Conservation (phyloP, 2,888 invertebrate genomes). For the Cheilosia impressa region DNA sequence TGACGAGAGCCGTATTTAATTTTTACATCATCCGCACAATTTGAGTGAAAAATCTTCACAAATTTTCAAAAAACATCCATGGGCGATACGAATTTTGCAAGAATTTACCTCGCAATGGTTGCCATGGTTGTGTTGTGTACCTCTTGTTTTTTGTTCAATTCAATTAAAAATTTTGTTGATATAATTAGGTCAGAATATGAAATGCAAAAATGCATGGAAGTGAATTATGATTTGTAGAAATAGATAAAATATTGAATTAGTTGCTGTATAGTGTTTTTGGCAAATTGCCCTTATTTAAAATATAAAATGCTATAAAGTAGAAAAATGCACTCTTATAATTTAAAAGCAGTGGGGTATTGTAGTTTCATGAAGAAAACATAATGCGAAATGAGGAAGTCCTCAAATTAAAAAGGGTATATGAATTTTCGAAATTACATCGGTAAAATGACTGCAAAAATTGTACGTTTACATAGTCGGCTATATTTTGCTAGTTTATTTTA, state of each 20-base stretch:
- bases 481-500: too few relatives aligned
- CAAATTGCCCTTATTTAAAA: slow-evolving; percentile 47
- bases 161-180: slow-evolving; percentile 34
- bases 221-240: slow-evolving; percentile 61
- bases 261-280: slow-evolving; percentile 40
- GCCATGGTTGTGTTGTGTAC: slow-evolving; percentile 23
- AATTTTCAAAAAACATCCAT: slow-evolving; percentile 39
- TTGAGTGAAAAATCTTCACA: neutral
- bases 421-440: neutral
- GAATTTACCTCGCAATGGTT: slow-evolving; percentile 2
- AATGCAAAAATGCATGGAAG: slow-evolving; percentile 64
- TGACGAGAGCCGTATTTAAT: slow-evolving; percentile 27
- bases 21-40: slow-evolving; percentile 3
- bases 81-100: slow-evolving; percentile 14
- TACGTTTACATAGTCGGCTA: too few relatives aligned
- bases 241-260: slow-evolving; percentile 41
- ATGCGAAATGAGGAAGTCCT: neutral
- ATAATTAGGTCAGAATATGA: slow-evolving; percentile 66
- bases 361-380: neutral
- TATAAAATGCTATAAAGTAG: neutral
- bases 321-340: neutral
- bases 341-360: neutral
- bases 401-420: neutral
- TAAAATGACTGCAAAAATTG: too few relatives aligned
- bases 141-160: slow-evolving; percentile 1